Base-by-base conservation (phyloP, 2,113 vertebrate species). In the Bettongia penicillata region DNA sequence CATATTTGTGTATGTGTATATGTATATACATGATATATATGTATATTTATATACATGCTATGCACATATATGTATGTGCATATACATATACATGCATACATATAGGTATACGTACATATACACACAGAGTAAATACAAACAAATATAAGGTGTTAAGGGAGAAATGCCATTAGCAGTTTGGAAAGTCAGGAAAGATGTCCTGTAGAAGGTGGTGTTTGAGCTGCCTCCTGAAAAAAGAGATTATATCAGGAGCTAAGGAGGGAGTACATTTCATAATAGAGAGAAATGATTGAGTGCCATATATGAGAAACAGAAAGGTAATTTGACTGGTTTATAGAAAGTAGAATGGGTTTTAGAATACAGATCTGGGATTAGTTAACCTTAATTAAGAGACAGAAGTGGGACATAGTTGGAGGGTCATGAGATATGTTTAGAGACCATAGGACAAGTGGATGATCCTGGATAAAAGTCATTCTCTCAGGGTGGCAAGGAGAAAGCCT, bases 401-500 rank as follows among this genome's bases (percentile, higher is more conserved):
- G 25, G 4, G 19, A 51, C 24, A 19, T 43, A 1, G 1, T 1
- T n/a, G 9, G 4, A 12, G 8, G 48, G 1, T 7, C 68, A 23
- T 26, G 68, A 53, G 0, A 43, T 51, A 50, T 47, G 48, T 43
- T 53, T 22, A 14, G 43, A 89, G 84, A 51, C 51, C 4, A 16
- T 0, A 0, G 28, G 37, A 94, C 77, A 47, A 14, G 0, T 47
- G 48, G 10, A 8, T 55, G 43, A 50, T 10, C 2, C 49, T 43
- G 10, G 0, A 51, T 90, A 37, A 28, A 50, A 53, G 22, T 0
- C 3, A 7, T 31, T 4, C 23, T 14, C 6, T 43, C n/a, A 43
- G 16, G 7, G 3, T 84, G 90, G 22, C 3, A 50, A 37, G 0
- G 22, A 91, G 48, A 89, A 5, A 26, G 12, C 37, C 68, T 51